Percentiles rank a stretch among this genome's conserved stretches.
These are phyloP conservation scores for Chaetophractus vellerosus DNA, from an alignment of 2,797 vertebrate genomes.

Conservation along the genomic window DNA sequence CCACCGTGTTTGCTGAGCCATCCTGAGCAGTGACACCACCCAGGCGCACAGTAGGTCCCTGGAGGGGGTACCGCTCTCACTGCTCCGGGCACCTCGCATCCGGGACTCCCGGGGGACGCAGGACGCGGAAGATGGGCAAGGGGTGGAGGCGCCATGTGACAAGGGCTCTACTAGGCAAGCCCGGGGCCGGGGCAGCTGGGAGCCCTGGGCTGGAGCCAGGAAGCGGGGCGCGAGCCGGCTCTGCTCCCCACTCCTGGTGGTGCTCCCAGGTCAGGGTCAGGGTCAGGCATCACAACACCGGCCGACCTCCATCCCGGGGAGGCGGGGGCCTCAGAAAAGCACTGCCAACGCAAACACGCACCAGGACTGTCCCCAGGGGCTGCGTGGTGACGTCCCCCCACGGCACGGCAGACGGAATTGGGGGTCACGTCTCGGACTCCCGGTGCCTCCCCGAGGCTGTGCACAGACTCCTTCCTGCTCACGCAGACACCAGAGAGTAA, in stretches of 20 bases:
- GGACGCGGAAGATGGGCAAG: not conserved
- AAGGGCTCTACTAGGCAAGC: too few relatives aligned
- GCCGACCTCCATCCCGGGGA: not conserved
- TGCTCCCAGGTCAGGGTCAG: fast-evolving
- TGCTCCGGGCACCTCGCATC: not conserved
- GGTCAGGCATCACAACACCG: fast-evolving
- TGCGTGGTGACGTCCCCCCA: fast-evolving
- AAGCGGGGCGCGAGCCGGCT: fast-evolving
- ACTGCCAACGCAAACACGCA: fast-evolving
- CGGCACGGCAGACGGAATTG: too few relatives aligned
- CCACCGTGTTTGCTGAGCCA: too few relatives aligned
- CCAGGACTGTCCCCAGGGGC: not conserved
- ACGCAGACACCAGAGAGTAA: not conserved
- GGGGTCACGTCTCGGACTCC: not conserved
- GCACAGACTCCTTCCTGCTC: not conserved
- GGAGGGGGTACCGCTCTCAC: fast-evolving
- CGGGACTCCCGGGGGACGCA: too few relatives aligned
- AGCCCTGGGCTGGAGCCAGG: not conserved
- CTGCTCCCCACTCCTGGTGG: not conserved
- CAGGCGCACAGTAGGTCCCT: not conserved
- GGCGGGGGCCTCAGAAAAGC: fast-evolving
- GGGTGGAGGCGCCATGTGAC: fast-evolving
- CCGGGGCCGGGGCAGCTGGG: fast-evolving
- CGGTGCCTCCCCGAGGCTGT: fast-evolving
- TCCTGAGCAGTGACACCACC: fast-evolving